Evolutionary conservation across 2,888 invertebrate species (phyloP).

Genomic region (Chrysolina oricalcia): DNA sequence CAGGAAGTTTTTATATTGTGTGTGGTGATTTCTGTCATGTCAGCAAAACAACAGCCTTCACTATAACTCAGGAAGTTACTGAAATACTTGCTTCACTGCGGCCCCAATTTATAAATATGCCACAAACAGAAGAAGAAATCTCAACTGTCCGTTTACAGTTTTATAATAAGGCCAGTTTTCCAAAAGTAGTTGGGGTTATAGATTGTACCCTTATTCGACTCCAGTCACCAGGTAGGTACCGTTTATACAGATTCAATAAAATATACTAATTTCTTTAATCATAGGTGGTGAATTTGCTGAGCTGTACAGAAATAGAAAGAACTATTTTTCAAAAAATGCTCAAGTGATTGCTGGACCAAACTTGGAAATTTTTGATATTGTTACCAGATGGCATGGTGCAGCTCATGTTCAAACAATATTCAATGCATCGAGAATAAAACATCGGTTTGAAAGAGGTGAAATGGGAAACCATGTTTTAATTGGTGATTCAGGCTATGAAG

Average conservation of each 20-base stretch:
- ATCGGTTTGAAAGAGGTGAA: too few relatives aligned
- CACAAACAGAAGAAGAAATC: conserved; percentile 1
- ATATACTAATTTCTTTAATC: not conserved
- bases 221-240: not conserved
- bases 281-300: not conserved
- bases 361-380: not conserved
- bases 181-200: not conserved
- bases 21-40: not conserved
- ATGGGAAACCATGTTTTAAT: too few relatives aligned
- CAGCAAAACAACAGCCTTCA: not conserved
- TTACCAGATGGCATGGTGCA: not conserved
- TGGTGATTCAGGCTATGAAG: too few relatives aligned
- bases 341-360: not conserved
- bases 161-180: not conserved
- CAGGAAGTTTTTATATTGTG: not conserved
- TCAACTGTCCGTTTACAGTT: not conserved
- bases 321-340: not conserved
- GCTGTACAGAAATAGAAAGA: conserved; percentile 1
- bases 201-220: not conserved
- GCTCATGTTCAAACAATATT: not conserved
- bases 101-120: conserved; percentile 1
- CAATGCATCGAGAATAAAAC: too few relatives aligned
- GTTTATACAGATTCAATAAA: not conserved
- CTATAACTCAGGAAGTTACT: not conserved
- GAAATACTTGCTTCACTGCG: not conserved